These are phyloP conservation scores for Batillaria attramentaria DNA, from an alignment of 1,140 invertebrate genomes.

Conservation along the genomic window DNA sequence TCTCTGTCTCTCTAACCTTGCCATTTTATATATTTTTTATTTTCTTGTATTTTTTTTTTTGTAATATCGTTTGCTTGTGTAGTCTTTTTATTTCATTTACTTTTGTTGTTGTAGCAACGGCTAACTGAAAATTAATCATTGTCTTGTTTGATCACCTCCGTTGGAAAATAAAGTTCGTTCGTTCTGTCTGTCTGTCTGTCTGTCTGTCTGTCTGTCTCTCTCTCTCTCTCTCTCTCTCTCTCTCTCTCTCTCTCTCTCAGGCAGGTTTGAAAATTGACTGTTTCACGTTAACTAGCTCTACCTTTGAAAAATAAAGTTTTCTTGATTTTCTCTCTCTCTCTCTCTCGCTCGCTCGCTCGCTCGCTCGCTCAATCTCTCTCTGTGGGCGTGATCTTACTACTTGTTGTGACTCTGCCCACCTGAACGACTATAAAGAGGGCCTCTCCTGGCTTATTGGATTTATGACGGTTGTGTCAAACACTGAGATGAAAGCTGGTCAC, in stretches of 20 bases:
- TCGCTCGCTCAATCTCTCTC: neutral
- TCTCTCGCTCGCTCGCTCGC: neutral
- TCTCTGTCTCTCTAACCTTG: neutral
- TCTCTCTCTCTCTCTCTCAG: neutral
- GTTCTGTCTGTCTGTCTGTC: conserved; percentile 1
- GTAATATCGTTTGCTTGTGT: neutral
- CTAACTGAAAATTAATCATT: too few species aligned
- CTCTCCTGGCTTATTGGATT: too few species aligned
- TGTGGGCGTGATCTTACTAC: neutral
- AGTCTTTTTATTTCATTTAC: neutral
- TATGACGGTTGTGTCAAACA: too few species aligned
- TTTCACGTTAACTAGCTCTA: too few species aligned
- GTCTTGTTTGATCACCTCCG: neutral
- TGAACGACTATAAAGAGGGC: neutral
- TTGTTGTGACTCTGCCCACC: neutral
- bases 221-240: conserved; percentile 5
- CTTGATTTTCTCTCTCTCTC: neutral
- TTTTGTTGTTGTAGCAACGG: neutral
- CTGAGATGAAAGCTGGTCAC: too few species aligned
- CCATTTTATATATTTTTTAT: neutral
- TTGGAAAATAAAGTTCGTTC: neutral
- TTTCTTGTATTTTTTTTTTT: neutral
- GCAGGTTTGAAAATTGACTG: too few species aligned
- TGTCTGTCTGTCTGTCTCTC: neutral
- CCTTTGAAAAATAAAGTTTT: too few species aligned